Evolutionary conservation across 2,113 vertebrate genomes (phyloP).

Genomic region (Amphiprion percula): DNA sequence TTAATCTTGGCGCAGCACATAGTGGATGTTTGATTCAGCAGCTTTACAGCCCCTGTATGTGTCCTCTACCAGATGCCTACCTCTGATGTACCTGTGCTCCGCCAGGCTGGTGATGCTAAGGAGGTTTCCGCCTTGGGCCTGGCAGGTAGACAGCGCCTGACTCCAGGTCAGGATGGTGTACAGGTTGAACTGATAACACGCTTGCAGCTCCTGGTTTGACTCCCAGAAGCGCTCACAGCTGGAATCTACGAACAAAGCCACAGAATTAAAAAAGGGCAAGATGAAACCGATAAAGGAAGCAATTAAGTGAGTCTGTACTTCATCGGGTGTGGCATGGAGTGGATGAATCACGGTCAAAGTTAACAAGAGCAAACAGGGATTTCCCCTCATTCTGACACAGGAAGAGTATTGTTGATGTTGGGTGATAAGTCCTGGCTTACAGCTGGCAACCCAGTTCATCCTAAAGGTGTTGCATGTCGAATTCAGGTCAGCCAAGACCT

Average conservation of each 20-base stretch:
- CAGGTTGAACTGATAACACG: slow-evolving; percentile 95
- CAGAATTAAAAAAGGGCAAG: neutral
- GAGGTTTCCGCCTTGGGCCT: slow-evolving; percentile 90
- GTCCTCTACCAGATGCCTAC: slow-evolving; percentile 74
- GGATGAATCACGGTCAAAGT: too few relatives aligned
- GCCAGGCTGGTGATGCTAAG: slow-evolving; percentile 87
- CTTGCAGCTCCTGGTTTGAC: slow-evolving; percentile 79
- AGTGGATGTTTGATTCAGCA: neutral
- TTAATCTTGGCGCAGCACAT: neutral
- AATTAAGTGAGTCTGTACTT: neutral
- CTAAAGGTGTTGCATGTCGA: neutral
- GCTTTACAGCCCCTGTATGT: neutral
- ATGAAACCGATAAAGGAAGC: neutral
- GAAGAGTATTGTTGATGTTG: neutral
- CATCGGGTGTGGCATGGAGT: neutral
- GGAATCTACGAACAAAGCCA: slow-evolving; percentile 65
- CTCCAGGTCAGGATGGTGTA: slow-evolving; percentile 90
- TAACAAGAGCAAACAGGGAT: neutral
- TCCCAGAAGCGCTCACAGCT: slow-evolving; percentile 90
- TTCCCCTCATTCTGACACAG: neutral
- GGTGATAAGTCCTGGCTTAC: neutral
- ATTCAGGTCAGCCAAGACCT: neutral
- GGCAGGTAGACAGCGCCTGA: slow-evolving; percentile 89
- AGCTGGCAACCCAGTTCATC: neutral
- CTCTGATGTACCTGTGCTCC: slow-evolving; percentile 89